Evolutionary conservation across 2,113 vertebrate genomes (phyloP), one percentile per base, ranked within the genome.

Genomic region (Calyptommatus sinebrachiatus): DNA sequence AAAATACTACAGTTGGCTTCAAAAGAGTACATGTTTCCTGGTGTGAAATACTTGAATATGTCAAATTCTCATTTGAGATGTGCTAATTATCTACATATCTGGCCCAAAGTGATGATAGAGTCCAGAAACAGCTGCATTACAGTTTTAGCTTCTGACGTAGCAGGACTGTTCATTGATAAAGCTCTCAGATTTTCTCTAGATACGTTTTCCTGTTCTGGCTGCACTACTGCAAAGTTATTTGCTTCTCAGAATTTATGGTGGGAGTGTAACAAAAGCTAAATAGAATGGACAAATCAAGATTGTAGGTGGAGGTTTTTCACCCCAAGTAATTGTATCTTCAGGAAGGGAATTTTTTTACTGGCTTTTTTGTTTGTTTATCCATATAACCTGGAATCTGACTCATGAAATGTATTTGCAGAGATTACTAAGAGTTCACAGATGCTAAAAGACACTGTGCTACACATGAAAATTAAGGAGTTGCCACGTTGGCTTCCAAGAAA

Each of bases 231-330:
- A 0, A 3, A 76, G 46, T 46, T 88, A 84, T 68, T 81, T 88
- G 66, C 0, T 0, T 0, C 7, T 2, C 60, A 75, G 77, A 85
- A 83, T 85, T 83, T 85, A 66, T 48, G 74, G 79, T 8, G 67
- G 35, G 26, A 5, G 8, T 41, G 61, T 63, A 70, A 48, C 45
- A 77, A 29, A 46, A 70, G 69, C 62, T 80, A 82, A 78, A 84
- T 69, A 68, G 68, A 87, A 11, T 41, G 67, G 73, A 28, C 69
- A 50, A 0, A 7, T 35, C 14, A 74, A 41, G 57, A 82, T 6
- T 82, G 80, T 48, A 79, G 8, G 26, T 2, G 0, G 18, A 78
- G 35, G 76, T 75, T 86, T 88, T 84, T 69, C 73, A 85, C 87
- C 81, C 66, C 79, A 22, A 31, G 29, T 77, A 73, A n/a, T 7